phyloP scores from a whole-genome alignment of 1,140 invertebrate species.

The Pseudomyrmex pallidus region DNA sequence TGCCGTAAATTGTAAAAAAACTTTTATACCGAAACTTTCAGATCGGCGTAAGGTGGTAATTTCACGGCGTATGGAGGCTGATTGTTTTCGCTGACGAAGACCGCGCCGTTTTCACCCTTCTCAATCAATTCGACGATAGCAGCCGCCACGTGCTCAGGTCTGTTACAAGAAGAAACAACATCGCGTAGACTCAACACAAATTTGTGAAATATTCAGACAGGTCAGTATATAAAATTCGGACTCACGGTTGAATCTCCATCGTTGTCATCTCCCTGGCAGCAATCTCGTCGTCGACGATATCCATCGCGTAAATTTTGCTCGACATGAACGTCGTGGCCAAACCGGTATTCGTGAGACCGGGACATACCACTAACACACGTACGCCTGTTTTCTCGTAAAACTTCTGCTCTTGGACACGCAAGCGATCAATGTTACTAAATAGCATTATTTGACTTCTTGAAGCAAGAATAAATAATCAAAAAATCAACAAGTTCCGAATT shows the following conservation, averaged over 20 bases:
- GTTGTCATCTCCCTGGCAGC: slow-evolving; percentile 48
- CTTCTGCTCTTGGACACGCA: slow-evolving; percentile 29
- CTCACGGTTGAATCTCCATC: slow-evolving; percentile 67
- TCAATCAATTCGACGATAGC: slow-evolving; percentile 83
- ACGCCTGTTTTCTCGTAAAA: slow-evolving; percentile 78
- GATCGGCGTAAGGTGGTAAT: slow-evolving; percentile 51
- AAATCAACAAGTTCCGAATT: neutral
- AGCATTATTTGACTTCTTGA: too few relatives aligned
- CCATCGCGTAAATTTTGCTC: slow-evolving; percentile 62
- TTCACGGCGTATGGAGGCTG: slow-evolving; percentile 81
- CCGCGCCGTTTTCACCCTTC: slow-evolving; percentile 81
- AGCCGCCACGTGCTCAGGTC: slow-evolving; percentile 80
- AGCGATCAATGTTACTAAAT: too few relatives aligned
- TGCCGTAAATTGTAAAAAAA: neutral
- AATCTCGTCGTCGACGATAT: slow-evolving; percentile 68
- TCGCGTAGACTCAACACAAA: neutral
- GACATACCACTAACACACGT: slow-evolving; percentile 84
- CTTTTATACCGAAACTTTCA: slow-evolving; percentile 49
- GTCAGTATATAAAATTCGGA: neutral
- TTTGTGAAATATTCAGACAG: neutral
- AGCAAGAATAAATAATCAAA: too few relatives aligned
- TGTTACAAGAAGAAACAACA: slow-evolving; percentile 55
- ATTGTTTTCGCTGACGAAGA: slow-evolving; percentile 83
- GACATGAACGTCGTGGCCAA: slow-evolving; percentile 71
- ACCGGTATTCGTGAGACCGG: slow-evolving; percentile 83